Conservation (phyloP, 2,797 vertebrate genomes). For the Petrocephalus sullivani region DNA sequence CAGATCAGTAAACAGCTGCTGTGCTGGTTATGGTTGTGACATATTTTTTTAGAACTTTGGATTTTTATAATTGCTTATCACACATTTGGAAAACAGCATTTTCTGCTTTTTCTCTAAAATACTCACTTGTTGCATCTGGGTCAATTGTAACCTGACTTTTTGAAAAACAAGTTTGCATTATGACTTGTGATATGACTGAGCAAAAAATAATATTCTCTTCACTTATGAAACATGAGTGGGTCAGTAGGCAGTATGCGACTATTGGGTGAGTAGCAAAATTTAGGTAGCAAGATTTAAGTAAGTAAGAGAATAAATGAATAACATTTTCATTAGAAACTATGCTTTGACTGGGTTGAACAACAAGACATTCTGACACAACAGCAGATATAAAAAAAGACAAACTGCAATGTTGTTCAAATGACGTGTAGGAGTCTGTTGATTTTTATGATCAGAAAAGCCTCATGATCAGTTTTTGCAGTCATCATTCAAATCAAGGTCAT, state of each 20-base stretch:
- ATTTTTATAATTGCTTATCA: background rate
- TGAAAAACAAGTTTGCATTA: background rate
- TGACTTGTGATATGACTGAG: background rate
- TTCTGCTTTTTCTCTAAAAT: background rate
- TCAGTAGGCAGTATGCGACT: background rate
- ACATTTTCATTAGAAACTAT: background rate
- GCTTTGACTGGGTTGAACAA: background rate
- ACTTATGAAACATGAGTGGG: background rate
- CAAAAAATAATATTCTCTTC: background rate
- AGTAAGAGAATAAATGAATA: background rate
- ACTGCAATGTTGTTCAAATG: background rate
- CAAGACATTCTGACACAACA: background rate
- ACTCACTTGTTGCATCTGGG: background rate
- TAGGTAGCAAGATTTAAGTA: background rate
- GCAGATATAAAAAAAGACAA: background rate
- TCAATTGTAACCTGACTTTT: background rate
- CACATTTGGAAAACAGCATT: background rate
- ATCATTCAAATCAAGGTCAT: background rate
- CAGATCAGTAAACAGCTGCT: background rate
- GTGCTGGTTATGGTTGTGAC: background rate
- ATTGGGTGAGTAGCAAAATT: background rate
- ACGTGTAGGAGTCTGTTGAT: background rate
- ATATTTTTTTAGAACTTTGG: constrained; percentile 26
- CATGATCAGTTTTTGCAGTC: background rate
- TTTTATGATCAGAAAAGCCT: background rate